A percentile compares a stretch with the other conserved stretches of the same genome.
Evolutionary conservation across 2,888 invertebrate species (phyloP).

Genomic region (Diaperis boleti): DNA sequence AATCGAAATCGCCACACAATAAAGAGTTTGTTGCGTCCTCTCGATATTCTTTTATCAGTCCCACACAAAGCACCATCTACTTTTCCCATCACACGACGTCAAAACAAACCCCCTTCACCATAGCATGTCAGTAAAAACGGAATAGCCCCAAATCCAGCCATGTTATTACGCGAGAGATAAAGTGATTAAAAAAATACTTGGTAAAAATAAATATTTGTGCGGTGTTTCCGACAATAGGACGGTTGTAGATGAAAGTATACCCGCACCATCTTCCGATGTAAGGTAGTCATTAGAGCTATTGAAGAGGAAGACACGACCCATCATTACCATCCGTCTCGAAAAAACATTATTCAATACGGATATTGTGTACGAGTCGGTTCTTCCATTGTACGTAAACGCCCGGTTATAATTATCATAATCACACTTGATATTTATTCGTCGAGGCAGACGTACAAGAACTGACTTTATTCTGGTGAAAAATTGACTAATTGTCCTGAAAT

Average conservation of each 20-base stretch:
- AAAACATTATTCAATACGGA: constrained; percentile 44
- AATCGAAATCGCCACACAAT: no score
- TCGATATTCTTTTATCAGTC: background rate
- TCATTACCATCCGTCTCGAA: constrained; percentile 52
- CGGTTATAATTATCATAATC: constrained; percentile 52
- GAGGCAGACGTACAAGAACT: constrained; percentile 34
- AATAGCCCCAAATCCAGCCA: background rate
- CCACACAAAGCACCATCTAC: background rate
- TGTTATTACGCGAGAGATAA: constrained; percentile 24
- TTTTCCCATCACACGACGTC: constrained; percentile 13
- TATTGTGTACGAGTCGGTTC: constrained; percentile 29
- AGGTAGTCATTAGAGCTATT: constrained; percentile 57
- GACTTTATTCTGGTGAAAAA: no score
- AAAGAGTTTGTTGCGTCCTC: no score
- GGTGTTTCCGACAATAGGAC: constrained; percentile 41
- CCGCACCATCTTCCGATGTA: constrained; percentile 40
- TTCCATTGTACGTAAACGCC: constrained; percentile 48
- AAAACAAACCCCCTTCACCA: constrained; percentile 17
- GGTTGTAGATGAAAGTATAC: constrained; percentile 44
- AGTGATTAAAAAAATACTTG: constrained; percentile 43
- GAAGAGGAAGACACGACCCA: constrained; percentile 53
- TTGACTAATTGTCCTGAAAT: background rate
- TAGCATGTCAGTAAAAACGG: constrained; percentile 15
- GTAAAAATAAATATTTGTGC: constrained; percentile 48
- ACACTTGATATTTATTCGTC: constrained; percentile 48